Base-by-base conservation (phyloP, 2,113 vertebrate genomes). In the Eulemur rufifrons region DNA sequence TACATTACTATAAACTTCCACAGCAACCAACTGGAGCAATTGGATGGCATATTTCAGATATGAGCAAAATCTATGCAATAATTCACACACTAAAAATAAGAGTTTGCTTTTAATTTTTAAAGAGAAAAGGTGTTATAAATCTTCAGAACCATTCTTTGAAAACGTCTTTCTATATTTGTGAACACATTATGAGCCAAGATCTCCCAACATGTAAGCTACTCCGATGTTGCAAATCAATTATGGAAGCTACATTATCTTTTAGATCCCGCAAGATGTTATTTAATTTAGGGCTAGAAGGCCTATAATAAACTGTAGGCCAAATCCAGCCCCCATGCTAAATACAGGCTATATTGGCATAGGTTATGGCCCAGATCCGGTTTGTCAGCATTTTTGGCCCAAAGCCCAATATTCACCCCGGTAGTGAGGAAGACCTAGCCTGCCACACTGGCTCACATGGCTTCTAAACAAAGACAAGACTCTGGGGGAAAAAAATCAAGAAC, bases 31-130 rank as follows among this genome's bases (percentile, higher is more conserved):
- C 0, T 69, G 47, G 84, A 86, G 42, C 64, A 84, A 76, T 0
- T 32, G 9, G 11, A 76, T 54, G 37, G 10, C 59, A 47, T 37
- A 89, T 34, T 89, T 83, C 80, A 92, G 45, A 69, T 78, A 82
- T 37, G 45, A 94, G 52, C 34, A 81, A 93, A 96, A 82, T 66
- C 61, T 94, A 76, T 66, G 45, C 25, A 94, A 76, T 90, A 86
- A 68, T 37, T 91, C 76, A 91, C 66, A 96, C 5, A 45, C n/a
- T 81, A 85, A 96, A 89, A 84, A 90, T 56, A 66, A 78, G 4
- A 86, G 8, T 93, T 78, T 90, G 42, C 10, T 76, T 93, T 89
- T 92, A 77, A 94, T 91, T 91, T 96, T 93, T 83, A 63, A 95
- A 85, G 29, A 54, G 27, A 59, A 74, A 74, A 27, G 39, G 29